Base-by-base conservation (phyloP, 1,140 invertebrate species). In the Drosophila nigrodunni region DNA sequence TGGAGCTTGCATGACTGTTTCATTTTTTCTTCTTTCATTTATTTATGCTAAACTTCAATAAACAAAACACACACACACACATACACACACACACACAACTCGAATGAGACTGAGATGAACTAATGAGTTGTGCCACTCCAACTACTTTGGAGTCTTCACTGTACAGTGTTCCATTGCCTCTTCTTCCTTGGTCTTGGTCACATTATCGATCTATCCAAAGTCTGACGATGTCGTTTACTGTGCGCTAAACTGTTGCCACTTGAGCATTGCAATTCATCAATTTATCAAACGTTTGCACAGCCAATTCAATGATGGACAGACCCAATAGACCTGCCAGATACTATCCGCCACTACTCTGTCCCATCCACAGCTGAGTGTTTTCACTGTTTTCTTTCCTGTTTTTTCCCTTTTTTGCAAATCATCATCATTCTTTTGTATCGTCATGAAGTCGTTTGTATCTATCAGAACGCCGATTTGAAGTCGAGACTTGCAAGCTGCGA, bases 371-470 rank as follows among this genome's bases (percentile, higher is more conserved):
- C 57, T 67, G 30, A 50, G 60, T 62, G 47, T 71, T 64, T 41
- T 71, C 50, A 49, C 18, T 43, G 34, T 47, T 70, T 47, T 39
- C 39, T 21, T 35, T 18, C n/a, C 18, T 47, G 7, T 25, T 43
- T 43, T n/a, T 52, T 21, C 39, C 43, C 13, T 58, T 72, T 86
- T 87, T 69, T 87, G 82, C 82, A 87, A 87, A 87, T 87, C 80
- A 87, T 87, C 83, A 78, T 80, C 64, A 82, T 59, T 80, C 80
- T 77, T 83, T 72, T 77, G 83, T 89, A 80, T 69, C 77, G 80
- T 83, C 83, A 75, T 82, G 77, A 71, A 87, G 80, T 83, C 83
- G 85, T 80, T 88, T 88, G 83, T 87, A 88, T 74, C 83, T 88
- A 87, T 82, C 82, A 74, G 73, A 66, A 52, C 59, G 65, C 74